phyloP scores from a whole-genome alignment of 2,888 invertebrate genomes.

The Onchidella celtica region DNA sequence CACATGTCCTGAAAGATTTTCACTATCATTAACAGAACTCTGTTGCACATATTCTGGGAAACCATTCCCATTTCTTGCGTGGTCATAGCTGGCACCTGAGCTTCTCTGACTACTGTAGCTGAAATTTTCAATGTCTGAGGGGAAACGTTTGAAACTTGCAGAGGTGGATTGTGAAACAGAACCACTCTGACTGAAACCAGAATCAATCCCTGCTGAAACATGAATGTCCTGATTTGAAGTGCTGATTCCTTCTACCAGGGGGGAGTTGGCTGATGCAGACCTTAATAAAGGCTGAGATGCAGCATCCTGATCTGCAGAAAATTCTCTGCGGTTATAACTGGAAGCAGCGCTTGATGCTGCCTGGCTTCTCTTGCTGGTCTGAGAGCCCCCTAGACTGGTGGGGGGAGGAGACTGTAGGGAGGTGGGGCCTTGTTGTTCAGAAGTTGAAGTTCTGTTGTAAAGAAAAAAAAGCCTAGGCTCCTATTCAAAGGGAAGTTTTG shows the following conservation, averaged over 20 bases:
- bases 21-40: not conserved
- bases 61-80: not conserved
- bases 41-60: not conserved
- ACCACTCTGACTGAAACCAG: too few relatives aligned
- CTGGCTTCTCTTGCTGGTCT: constrained; percentile 30
- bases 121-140: not conserved
- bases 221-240: too few relatives aligned
- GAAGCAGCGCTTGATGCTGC: constrained; percentile 24
- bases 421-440: not conserved
- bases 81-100: not conserved
- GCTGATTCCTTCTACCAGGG: too few relatives aligned
- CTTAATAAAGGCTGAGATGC: not conserved
- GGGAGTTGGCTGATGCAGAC: not conserved
- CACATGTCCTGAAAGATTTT: not conserved
- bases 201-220: too few relatives aligned
- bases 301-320: not conserved
- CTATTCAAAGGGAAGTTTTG: too few relatives aligned
- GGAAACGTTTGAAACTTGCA: not conserved
- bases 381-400: constrained; percentile 33
- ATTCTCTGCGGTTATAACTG: constrained; percentile 12
- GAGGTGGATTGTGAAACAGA: not conserved
- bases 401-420: constrained; percentile 23
- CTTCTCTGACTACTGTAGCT: not conserved
- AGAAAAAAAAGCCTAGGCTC: not conserved
- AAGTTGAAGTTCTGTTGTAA: not conserved